These are phyloP conservation scores for Eristalis tenax DNA, from an alignment of 2,888 invertebrate genomes.

Conservation along the genomic window DNA sequence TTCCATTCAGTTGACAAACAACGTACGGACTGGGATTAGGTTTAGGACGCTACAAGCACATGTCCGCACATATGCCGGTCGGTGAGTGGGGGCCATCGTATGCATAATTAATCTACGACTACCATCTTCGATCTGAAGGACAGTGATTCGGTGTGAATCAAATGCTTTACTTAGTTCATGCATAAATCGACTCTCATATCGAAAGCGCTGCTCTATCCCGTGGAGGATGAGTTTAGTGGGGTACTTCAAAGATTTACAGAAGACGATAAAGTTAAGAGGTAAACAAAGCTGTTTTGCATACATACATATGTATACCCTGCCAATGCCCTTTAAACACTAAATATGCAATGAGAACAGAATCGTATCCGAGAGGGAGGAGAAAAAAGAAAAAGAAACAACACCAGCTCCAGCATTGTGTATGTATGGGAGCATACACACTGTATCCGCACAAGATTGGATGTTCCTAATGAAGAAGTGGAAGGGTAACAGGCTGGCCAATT, in stretches of 20 bases:
- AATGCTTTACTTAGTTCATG: background rate
- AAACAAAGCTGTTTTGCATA: background rate
- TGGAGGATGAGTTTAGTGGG: background rate
- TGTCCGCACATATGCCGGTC: background rate
- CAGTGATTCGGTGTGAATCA: background rate
- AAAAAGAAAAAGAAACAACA: background rate
- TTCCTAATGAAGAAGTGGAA: background rate
- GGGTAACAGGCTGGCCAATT: background rate
- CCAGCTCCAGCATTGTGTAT: background rate
- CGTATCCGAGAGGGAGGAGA: background rate
- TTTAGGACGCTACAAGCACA: background rate
- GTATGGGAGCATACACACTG: background rate
- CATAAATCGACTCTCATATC: background rate
- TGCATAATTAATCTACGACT: background rate
- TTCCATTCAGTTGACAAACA: background rate
- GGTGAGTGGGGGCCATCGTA: background rate
- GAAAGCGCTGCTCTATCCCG: background rate
- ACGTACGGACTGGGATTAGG: background rate
- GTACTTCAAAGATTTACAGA: background rate
- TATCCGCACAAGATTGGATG: background rate
- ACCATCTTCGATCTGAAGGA: background rate
- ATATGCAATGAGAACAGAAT: background rate
- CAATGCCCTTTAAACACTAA: background rate
- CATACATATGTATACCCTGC: background rate
- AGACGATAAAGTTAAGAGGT: background rate